Percentiles rank a stretch among this genome's conserved stretches.
Conservation (phyloP, 2,113 vertebrate species). For the Silurus glanis region DNA sequence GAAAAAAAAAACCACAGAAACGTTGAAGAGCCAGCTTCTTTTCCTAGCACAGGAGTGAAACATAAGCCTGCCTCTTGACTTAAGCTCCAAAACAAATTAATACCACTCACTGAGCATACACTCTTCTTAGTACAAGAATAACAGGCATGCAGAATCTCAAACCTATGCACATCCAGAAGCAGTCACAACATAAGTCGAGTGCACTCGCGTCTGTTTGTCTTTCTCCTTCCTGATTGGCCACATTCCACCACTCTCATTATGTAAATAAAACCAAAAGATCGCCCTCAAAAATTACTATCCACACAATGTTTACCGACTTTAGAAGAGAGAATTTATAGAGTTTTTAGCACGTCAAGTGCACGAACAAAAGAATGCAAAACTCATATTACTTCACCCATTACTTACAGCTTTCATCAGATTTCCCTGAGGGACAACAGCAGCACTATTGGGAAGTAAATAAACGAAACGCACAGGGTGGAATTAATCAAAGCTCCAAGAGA, state of each 20-base stretch:
- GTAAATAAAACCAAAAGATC: slow-evolving; percentile 49
- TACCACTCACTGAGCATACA: slow-evolving; percentile 15
- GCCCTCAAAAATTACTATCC: slow-evolving; percentile 48
- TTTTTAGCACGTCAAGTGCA: slow-evolving; percentile 2
- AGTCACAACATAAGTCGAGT: neutral
- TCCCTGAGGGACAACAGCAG: slow-evolving; percentile 21
- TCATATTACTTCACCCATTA: slow-evolving; percentile 30
- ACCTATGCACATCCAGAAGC: slow-evolving; percentile 1
- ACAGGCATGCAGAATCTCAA: neutral
- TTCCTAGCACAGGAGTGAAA: slow-evolving; percentile 14
- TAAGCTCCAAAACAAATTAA: slow-evolving; percentile 40
- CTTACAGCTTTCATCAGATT: slow-evolving; percentile 45
- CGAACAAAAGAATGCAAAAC: slow-evolving; percentile 43
- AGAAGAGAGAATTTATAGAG: neutral
- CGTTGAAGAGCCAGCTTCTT: neutral
- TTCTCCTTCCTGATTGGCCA: slow-evolving; percentile 33
- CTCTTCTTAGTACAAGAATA: slow-evolving; percentile 13
- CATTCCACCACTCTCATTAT: slow-evolving; percentile 58
- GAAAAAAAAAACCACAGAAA: slow-evolving; percentile 42
- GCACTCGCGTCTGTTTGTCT: neutral
- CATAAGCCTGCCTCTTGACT: slow-evolving; percentile 11
- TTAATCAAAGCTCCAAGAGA: slow-evolving; percentile 53
- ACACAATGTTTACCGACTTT: slow-evolving; percentile 31
- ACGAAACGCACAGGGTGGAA: slow-evolving; percentile 51
- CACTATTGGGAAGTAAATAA: slow-evolving; percentile 55